These are phyloP conservation scores for Cecropterus lyciades DNA, from an alignment of 1,140 invertebrate genomes.

Conservation along the genomic window DNA sequence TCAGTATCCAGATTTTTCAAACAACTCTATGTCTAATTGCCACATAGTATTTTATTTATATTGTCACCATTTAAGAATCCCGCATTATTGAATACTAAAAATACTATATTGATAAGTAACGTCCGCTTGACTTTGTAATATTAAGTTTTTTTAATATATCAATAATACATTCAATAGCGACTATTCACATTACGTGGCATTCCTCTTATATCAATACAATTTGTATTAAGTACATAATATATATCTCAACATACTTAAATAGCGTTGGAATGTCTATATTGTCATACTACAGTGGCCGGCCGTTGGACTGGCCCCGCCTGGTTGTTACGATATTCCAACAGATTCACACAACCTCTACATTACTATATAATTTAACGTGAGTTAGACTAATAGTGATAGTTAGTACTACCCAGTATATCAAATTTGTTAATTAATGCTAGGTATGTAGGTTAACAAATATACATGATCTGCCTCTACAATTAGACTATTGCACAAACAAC, in stretches of 20 bases:
- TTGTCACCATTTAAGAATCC: too few relatives aligned
- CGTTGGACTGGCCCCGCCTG: slow-evolving; percentile 40
- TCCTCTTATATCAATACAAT: slow-evolving; percentile 46
- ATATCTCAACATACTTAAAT: slow-evolving; percentile 51
- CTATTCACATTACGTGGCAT: slow-evolving; percentile 54
- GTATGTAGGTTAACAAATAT: too few relatives aligned
- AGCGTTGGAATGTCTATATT: slow-evolving; percentile 64
- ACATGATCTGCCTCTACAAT: slow-evolving; percentile 1
- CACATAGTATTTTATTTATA: too few relatives aligned
- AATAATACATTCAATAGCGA: slow-evolving; percentile 38
- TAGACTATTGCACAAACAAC: background rate
- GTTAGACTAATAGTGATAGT: background rate
- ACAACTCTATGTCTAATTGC: too few relatives aligned
- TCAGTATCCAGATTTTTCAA: too few relatives aligned
- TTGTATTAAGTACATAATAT: slow-evolving; percentile 43
- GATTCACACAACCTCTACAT: slow-evolving; percentile 38
- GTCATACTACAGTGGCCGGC: slow-evolving; percentile 62
- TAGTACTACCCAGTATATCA: background rate
- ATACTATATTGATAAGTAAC: too few relatives aligned
- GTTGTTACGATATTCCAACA: slow-evolving; percentile 43
- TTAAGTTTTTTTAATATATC: slow-evolving; percentile 9
- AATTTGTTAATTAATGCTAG: background rate
- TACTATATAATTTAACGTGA: background rate
- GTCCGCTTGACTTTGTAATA: background rate
- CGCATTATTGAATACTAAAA: too few relatives aligned